Evolutionary conservation across 2,888 invertebrate genomes (phyloP).

Genomic region (Eulithis prunata): DNA sequence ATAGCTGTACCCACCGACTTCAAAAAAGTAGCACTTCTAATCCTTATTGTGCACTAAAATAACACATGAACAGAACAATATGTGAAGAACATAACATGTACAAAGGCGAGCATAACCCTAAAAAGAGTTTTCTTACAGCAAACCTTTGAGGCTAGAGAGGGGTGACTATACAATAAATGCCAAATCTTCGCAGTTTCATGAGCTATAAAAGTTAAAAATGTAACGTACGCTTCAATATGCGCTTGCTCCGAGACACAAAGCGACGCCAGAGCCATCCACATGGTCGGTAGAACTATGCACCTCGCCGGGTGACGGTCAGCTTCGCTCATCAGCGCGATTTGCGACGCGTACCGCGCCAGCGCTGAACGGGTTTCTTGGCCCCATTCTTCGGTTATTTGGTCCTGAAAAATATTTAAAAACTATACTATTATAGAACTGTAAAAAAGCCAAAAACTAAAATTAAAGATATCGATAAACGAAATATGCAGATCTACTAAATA

Average conservation of each 20-base stretch:
- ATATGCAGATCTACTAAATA: no score
- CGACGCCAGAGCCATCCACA: slow-evolving; percentile 97
- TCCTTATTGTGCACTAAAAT: no score
- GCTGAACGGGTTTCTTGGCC: slow-evolving; percentile 94
- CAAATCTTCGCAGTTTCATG: no score
- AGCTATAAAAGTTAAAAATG: neutral
- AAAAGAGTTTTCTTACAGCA: no score
- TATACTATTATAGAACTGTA: neutral
- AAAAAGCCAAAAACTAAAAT: neutral
- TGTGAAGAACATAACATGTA: no score
- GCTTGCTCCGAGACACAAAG: slow-evolving; percentile 96
- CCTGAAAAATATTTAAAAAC: slow-evolving; percentile 77
- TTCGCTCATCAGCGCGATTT: slow-evolving; percentile 92
- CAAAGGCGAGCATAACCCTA: no score
- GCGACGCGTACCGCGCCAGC: slow-evolving; percentile 93
- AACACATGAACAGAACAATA: no score
- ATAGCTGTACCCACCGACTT: no score
- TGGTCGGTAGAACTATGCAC: slow-evolving; percentile 92
- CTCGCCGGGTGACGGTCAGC: slow-evolving; percentile 88
- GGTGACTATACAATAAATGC: no score
- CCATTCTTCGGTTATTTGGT: slow-evolving; percentile 94
- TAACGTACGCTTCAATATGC: slow-evolving; percentile 89
- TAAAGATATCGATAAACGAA: no score
- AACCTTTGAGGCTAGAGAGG: no score
- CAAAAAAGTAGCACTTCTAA: no score